Evolutionary conservation across 2,888 invertebrate genomes (phyloP), one percentile per base, ranked within the genome.

Genomic region (Zaprionus bogoriensis): DNA sequence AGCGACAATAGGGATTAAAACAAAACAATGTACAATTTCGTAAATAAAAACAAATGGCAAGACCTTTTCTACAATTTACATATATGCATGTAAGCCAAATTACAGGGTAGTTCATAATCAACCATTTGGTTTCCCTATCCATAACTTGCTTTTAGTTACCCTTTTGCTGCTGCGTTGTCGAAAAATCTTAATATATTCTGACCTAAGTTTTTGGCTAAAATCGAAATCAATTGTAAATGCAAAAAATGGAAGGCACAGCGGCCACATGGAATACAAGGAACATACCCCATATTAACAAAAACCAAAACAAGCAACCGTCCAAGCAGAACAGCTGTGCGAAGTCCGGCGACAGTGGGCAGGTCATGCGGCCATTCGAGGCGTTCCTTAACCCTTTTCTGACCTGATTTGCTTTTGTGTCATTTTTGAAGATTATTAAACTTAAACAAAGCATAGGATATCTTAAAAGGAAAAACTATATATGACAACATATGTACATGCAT

Each of bases 241-340:
- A 20, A 27, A 28, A 55, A 55, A 44, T 19, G 42, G 44, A 36
- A 61, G 12, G n/a, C 22, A 44, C 58, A 58, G 58, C 25, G 27
- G 42, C 19, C 19, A 42, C 41, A n/a, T n/a, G n/a, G n/a, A n/a
- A n/a, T n/a, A 41, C 14, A 32, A 32, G 32, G 1, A 36, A 17
- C 32, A 36, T 7, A 9, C n/a, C n/a, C n/a, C n/a, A n/a, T n/a
- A n/a, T n/a, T n/a, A n/a, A n/a, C n/a, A n/a, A n/a, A n/a, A n/a
- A n/a, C n/a, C n/a, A n/a, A n/a, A n/a, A n/a, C n/a, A n/a, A n/a
- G n/a, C n/a, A n/a, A 36, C 14, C 3, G 17, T 3, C 32, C 32
- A 17, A 36, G 5, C 17, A 17, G 7, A 9, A 36, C 32, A 36
- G 32, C 32, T 36, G 32, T 36, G 32, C 17, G 14, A 2, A 7